Percentiles rank a stretch among this genome's conserved stretches.
Conservation (phyloP, 2,888 invertebrate species). For the Sicus ferrugineus region DNA sequence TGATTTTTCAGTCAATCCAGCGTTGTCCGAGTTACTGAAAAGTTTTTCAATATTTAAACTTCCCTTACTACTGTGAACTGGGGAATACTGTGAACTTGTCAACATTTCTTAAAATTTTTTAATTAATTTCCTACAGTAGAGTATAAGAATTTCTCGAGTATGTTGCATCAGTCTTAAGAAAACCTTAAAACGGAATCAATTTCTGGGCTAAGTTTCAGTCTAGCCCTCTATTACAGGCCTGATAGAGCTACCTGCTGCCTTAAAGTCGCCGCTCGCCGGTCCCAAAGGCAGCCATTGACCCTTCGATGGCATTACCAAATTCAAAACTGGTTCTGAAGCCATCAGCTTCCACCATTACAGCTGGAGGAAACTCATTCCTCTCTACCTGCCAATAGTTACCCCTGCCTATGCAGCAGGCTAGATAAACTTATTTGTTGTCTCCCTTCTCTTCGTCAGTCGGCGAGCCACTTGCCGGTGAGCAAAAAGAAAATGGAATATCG, state of each 20-base stretch:
- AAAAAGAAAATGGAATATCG: constrained; percentile 22
- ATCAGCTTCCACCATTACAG: constrained; percentile 16
- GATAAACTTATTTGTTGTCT: neutral
- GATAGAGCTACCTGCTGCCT: constrained; percentile 18
- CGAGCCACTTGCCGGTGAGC: neutral
- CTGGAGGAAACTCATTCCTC: constrained; percentile 48
- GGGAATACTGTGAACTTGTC: too few relatives aligned
- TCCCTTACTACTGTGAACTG: too few relatives aligned
- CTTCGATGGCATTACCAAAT: constrained; percentile 43
- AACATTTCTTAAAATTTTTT: too few relatives aligned
- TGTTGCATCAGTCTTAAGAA: too few relatives aligned
- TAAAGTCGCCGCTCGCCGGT: neutral
- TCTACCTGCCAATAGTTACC: constrained; percentile 58
- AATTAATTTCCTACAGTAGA: too few relatives aligned
- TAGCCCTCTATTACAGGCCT: constrained; percentile 34
- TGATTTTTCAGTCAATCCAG: too few relatives aligned
- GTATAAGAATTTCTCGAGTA: too few relatives aligned
- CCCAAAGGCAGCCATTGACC: constrained; percentile 51
- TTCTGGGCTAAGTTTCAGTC: constrained; percentile 8
- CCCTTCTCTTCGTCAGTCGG: neutral
- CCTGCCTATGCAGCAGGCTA: too few relatives aligned
- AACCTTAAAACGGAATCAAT: constrained; percentile 11
- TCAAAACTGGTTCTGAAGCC: constrained; percentile 40
- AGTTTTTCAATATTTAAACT: too few relatives aligned
- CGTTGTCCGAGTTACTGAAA: too few relatives aligned